Evolutionary conservation across 2,797 vertebrate species (phyloP).

Genomic region (Channa striata): DNA sequence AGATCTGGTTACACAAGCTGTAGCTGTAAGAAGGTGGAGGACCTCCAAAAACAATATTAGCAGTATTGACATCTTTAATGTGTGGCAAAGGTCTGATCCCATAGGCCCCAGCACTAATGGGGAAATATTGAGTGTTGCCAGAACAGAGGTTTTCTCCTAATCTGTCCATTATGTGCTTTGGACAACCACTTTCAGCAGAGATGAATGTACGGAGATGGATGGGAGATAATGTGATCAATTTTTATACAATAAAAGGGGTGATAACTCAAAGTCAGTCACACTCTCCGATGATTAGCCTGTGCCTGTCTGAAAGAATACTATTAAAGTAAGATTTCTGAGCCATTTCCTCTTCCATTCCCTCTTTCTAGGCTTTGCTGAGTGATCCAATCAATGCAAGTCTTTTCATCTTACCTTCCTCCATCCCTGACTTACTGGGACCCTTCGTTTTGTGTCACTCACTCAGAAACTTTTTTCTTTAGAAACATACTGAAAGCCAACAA

Average conservation of each 20-base stretch:
- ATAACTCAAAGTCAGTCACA: constrained; percentile 81
- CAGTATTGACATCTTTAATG: constrained; percentile 85
- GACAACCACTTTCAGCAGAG: constrained; percentile 73
- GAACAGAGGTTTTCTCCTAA: constrained; percentile 79
- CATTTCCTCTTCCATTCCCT: constrained; percentile 70
- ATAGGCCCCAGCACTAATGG: constrained; percentile 80
- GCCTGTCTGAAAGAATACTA: constrained; percentile 69
- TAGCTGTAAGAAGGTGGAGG: constrained; percentile 70
- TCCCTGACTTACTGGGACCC: constrained; percentile 67
- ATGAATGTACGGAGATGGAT: constrained; percentile 70
- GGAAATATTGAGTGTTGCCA: constrained; percentile 86
- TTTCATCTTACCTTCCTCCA: constrained; percentile 69
- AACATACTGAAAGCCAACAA: constrained; percentile 41
- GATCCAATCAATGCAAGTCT: constrained; percentile 72
- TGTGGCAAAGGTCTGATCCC: constrained; percentile 84
- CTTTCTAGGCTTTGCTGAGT: constrained; percentile 66
- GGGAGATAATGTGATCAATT: constrained; percentile 75
- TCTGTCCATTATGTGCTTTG: constrained; percentile 78
- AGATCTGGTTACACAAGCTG: constrained; percentile 75
- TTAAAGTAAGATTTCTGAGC: constrained; percentile 68
- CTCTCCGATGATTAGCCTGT: constrained; percentile 62
- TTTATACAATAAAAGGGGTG: constrained; percentile 78
- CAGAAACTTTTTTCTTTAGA: constrained; percentile 44
- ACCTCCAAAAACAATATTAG: constrained; percentile 82
- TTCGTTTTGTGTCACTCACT: constrained; percentile 52